Percentiles rank a stretch among this genome's conserved stretches.
Conservation (phyloP, 2,113 vertebrate genomes). For the Danionella cerebrum region DNA sequence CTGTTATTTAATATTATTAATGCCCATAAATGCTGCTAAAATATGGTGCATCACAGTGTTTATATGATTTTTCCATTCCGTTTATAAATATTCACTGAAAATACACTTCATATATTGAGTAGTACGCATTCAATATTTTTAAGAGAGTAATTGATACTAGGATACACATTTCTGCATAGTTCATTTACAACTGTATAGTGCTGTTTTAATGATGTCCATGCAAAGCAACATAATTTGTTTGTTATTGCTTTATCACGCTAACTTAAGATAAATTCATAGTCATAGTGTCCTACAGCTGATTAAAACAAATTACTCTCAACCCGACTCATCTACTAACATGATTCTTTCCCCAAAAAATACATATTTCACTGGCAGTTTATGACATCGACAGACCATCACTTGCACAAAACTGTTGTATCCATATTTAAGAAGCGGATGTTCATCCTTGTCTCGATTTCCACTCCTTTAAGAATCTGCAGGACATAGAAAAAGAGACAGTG, state of each 20-base stretch:
- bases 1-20: background rate
- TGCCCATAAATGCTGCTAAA: background rate
- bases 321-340: constrained; percentile 5
- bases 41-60: background rate
- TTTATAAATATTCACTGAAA: background rate
- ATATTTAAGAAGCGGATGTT: constrained; percentile 83
- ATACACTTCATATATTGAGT: background rate
- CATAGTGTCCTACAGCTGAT: background rate
- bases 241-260: background rate
- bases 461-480: constrained; percentile 77
- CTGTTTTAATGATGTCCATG: background rate
- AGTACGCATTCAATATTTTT: background rate
- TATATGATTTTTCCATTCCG: background rate
- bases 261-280: background rate
- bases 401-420: constrained; percentile 78
- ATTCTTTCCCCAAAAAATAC: background rate
- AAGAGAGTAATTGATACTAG: too few relatives aligned
- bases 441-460: constrained; percentile 93
- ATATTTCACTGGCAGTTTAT: background rate
- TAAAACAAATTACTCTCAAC: background rate
- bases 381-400: constrained; percentile 61
- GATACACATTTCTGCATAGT: too few relatives aligned
- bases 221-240: background rate
- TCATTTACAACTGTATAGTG: background rate
- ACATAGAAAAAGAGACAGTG: background rate